Percentiles rank a stretch among this genome's conserved stretches.
These are phyloP conservation scores for Onychorhynchus coronatus DNA, from an alignment of 2,113 vertebrate genomes.

Conservation along the genomic window DNA sequence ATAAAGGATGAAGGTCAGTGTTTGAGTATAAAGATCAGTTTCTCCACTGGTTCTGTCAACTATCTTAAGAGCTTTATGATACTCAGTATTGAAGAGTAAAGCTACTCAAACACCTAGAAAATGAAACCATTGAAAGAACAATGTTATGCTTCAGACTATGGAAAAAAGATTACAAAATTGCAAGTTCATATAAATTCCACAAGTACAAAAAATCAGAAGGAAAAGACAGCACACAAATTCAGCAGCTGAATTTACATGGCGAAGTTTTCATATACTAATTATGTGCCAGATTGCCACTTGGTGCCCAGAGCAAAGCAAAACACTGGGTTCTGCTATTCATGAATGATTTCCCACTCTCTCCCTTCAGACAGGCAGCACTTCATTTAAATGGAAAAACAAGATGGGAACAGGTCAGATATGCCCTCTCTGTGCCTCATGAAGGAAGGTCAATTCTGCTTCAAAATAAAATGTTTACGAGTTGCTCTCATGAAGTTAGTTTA, in stretches of 20 bases:
- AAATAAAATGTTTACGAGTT: neutral
- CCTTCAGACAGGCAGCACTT: neutral
- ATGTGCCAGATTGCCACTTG: neutral
- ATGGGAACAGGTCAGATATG: neutral
- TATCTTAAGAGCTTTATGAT: neutral
- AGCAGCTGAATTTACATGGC: neutral
- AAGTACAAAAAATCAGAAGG: neutral
- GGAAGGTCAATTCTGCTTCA: neutral
- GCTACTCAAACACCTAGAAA: neutral
- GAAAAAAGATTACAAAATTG: neutral
- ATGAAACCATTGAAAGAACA: neutral
- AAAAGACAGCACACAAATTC: neutral
- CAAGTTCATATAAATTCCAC: neutral
- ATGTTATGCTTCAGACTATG: neutral
- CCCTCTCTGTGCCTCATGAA: neutral
- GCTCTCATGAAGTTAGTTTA: neutral
- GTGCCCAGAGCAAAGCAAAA: neutral
- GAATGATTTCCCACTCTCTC: neutral
- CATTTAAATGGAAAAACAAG: neutral
- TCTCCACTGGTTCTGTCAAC: neutral
- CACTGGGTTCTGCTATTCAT: neutral
- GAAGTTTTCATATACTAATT: neutral
- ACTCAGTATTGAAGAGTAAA: neutral
- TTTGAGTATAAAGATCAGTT: neutral
- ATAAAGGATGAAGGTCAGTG: neutral